These are phyloP conservation scores for Ectemnius continuus DNA, from an alignment of 2,888 invertebrate species.

Conservation along the genomic window DNA sequence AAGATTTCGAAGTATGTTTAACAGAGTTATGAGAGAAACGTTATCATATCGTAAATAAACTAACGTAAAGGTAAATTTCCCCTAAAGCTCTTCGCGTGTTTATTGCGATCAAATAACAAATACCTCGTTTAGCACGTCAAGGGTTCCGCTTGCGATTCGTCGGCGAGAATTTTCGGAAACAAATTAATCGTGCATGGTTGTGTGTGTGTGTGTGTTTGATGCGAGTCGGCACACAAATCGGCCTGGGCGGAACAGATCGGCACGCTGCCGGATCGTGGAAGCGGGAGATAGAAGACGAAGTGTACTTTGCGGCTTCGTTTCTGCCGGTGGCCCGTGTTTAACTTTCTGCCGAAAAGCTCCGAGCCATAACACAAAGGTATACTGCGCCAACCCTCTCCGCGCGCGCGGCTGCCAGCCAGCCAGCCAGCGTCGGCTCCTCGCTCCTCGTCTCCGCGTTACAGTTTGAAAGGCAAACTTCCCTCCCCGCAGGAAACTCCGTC, in stretches of 20 bases:
- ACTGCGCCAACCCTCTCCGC: slow-evolving; percentile 29
- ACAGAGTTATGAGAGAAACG: no score
- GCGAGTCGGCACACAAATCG: background rate
- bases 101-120: no score
- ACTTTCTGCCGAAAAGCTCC: slow-evolving; percentile 44
- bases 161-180: background rate
- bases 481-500: slow-evolving; percentile 9
- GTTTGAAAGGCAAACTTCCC: slow-evolving; percentile 28
- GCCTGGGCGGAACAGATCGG: background rate
- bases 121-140: no score
- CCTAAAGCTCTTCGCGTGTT: no score
- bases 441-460: slow-evolving; percentile 24
- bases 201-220: slow-evolving; percentile 2
- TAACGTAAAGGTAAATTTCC: no score
- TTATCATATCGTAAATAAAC: no score
- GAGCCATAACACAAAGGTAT: slow-evolving; percentile 40
- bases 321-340: slow-evolving; percentile 45
- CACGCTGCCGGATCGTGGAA: background rate
- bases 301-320: slow-evolving; percentile 49
- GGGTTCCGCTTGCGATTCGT: no score
- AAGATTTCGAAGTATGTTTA: no score
- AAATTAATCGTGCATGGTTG: background rate
- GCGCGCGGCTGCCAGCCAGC: no score
- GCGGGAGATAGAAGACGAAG: slow-evolving; percentile 24
- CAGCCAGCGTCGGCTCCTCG: background rate